phyloP scores from a whole-genome alignment of 2,888 invertebrate genomes.

The Alloscopus bannaensis region DNA sequence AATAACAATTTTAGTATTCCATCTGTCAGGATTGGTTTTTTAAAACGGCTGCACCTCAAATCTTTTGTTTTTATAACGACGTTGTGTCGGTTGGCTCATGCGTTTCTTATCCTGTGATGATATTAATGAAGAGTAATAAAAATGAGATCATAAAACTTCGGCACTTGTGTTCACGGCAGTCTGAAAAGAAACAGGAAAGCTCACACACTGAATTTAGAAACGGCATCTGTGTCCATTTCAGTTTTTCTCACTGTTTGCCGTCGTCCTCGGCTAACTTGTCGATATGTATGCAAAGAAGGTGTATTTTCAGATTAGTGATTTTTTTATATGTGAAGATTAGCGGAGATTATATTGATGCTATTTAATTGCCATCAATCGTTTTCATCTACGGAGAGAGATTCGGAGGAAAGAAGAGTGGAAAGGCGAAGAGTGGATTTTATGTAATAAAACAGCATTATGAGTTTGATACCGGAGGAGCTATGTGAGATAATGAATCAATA shows the following conservation, averaged over 20 bases:
- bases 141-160: slow-evolving; percentile 60
- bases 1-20: slow-evolving; percentile 53
- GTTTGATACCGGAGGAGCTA: background rate
- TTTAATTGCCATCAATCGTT: slow-evolving; percentile 61
- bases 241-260: too few species aligned
- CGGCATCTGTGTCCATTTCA: slow-evolving; percentile 14
- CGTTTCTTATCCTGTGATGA: slow-evolving; percentile 32
- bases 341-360: slow-evolving; percentile 56
- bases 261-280: slow-evolving; percentile 31
- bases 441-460: too few species aligned
- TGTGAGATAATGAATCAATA: slow-evolving; percentile 53
- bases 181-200: slow-evolving; percentile 36
- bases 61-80: too few species aligned
- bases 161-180: slow-evolving; percentile 60
- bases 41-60: slow-evolving; percentile 40
- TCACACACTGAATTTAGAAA: too few species aligned
- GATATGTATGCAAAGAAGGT: slow-evolving; percentile 43
- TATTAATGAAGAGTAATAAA: slow-evolving; percentile 45
- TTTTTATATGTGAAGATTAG: too few species aligned
- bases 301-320: too few species aligned
- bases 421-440: too few species aligned
- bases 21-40: slow-evolving; percentile 53
- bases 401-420: slow-evolving; percentile 6
- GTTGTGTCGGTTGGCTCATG: slow-evolving; percentile 54
- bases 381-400: slow-evolving; percentile 11